Evolutionary conservation across 2,888 invertebrate species (phyloP).

Genomic region (Phasia obesa): DNA sequence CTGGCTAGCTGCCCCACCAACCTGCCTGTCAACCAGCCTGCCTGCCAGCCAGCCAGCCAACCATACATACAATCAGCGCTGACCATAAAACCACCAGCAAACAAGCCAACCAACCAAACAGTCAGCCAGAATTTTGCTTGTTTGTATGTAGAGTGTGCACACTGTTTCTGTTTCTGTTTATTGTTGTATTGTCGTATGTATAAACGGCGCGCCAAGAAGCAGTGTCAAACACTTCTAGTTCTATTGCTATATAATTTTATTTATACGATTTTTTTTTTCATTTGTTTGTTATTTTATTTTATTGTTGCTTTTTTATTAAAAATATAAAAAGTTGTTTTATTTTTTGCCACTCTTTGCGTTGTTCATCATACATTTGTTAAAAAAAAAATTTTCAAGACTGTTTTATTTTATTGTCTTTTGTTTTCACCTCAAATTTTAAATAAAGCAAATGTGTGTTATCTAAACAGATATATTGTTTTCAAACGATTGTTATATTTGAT

Average conservation of each 20-base stretch:
- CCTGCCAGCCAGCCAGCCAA: conserved; percentile 7
- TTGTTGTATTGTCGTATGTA: conserved; percentile 17
- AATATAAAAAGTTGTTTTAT: conserved; percentile 17
- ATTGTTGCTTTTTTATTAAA: conserved; percentile 7
- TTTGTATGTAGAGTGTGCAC: conserved; percentile 48
- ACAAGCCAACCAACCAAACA: conserved; percentile 20
- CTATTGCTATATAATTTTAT: conserved; percentile 41
- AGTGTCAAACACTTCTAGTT: conserved; percentile 55
- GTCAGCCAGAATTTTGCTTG: conserved; percentile 43
- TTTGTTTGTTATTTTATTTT: conserved; percentile 21
- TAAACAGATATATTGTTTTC: conserved; percentile 17
- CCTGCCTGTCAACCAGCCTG: conserved; percentile 11
- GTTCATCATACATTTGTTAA: conserved; percentile 20
- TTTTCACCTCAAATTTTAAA: conserved; percentile 33
- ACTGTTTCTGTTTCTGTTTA: conserved; percentile 51
- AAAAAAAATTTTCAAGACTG: conserved; percentile 21
- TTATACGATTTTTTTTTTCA: conserved; percentile 1
- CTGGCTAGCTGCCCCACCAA: conserved; percentile 58
- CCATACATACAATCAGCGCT: neutral
- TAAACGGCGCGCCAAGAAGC: conserved; percentile 37
- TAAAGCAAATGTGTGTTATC: conserved; percentile 22
- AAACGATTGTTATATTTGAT: too few species aligned
- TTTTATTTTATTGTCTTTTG: conserved; percentile 38
- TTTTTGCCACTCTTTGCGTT: conserved; percentile 18
- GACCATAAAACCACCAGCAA: too few species aligned